Evolutionary conservation across 1,140 invertebrate species (phyloP).

Genomic region (Hylaeus volcanicus): DNA sequence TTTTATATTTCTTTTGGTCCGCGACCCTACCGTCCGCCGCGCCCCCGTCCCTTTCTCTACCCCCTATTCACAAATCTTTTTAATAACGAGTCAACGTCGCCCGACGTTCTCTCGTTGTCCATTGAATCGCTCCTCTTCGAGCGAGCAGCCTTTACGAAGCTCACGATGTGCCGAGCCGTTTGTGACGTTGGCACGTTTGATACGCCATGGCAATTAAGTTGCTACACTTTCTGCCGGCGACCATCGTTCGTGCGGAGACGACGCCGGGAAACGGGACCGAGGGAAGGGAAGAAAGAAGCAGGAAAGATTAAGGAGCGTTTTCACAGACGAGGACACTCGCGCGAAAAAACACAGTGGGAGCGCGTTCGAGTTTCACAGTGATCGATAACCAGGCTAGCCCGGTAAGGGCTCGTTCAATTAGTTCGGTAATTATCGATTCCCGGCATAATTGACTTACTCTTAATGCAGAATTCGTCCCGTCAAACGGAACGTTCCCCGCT

Average conservation of each 20-base stretch:
- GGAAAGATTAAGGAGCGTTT: conserved; percentile 48
- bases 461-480: conserved; percentile 51
- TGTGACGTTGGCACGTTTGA: conserved; percentile 49
- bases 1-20: neutral
- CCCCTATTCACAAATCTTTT: conserved; percentile 45
- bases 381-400: conserved; percentile 22
- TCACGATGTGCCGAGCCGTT: conserved; percentile 10
- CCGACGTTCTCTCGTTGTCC: conserved; percentile 17
- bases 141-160: conserved; percentile 33
- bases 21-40: too few species aligned
- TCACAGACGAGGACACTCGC: conserved; percentile 16
- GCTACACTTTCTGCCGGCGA: conserved; percentile 24
- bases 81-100: conserved; percentile 48
- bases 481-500: conserved; percentile 32
- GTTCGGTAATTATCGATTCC: conserved; percentile 52
- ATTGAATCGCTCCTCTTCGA: conserved; percentile 41
- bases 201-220: conserved; percentile 51
- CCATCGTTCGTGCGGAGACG: neutral
- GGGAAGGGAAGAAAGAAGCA: too few species aligned
- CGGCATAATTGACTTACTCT: conserved; percentile 45
- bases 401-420: conserved; percentile 54
- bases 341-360: conserved; percentile 17
- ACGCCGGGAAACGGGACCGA: neutral
- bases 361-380: conserved; percentile 20
- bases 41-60: neutral